These are phyloP conservation scores for Crotalus horridus DNA, from an alignment of 2,113 vertebrate species.

Conservation along the genomic window DNA sequence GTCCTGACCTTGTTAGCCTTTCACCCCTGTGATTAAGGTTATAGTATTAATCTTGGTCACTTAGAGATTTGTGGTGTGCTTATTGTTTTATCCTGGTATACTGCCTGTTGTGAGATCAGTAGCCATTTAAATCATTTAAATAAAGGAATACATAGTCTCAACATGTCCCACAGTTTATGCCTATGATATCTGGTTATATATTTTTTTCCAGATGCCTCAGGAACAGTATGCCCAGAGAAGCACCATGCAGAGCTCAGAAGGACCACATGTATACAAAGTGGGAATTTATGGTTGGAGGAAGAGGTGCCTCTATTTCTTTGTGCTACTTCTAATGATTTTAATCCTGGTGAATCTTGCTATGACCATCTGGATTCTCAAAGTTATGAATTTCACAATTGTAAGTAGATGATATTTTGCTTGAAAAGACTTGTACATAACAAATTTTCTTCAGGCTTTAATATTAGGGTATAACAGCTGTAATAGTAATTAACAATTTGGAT, in stretches of 20 bases:
- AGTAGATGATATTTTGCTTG: conserved; percentile 67
- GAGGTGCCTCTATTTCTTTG: conserved; percentile 98
- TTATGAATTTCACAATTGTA: conserved; percentile 99
- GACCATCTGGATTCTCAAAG: conserved; percentile 99
- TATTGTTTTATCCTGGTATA: not conserved
- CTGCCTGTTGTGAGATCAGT: not conserved
- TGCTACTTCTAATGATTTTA: conserved; percentile 96
- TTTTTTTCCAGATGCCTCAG: conserved; percentile 89
- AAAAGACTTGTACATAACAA: conserved; percentile 19
- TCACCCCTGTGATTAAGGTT: not conserved
- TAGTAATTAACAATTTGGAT: not conserved
- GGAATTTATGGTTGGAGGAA: conserved; percentile 99
- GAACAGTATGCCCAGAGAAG: conserved; percentile 93
- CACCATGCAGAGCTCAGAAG: conserved; percentile 89
- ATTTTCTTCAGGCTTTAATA: conserved; percentile 27
- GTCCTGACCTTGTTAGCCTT: not conserved
- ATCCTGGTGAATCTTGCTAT: conserved; percentile 98
- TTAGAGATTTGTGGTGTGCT: not conserved
- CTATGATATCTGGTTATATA: conserved; percentile 31
- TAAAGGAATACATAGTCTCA: not conserved
- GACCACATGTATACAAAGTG: conserved; percentile 96
- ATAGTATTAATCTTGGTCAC: not conserved
- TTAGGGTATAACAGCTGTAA: not conserved
- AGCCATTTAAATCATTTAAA: not conserved
- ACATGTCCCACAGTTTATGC: conserved; percentile 31